These are phyloP conservation scores for Amphiprion ocellaris DNA, from an alignment of 2,113 vertebrate species.

Conservation along the genomic window DNA sequence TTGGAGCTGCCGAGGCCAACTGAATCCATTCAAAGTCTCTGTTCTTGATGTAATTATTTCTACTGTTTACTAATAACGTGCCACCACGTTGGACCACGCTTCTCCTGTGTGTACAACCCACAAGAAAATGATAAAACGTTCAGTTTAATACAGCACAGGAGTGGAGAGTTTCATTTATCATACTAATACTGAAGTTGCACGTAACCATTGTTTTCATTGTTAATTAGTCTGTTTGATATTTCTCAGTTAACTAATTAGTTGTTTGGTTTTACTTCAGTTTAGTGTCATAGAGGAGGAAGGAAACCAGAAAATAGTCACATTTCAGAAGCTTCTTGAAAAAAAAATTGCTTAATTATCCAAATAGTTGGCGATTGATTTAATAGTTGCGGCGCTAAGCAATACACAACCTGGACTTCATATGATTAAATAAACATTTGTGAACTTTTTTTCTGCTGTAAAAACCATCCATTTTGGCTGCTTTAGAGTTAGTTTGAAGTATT, in stretches of 20 bases:
- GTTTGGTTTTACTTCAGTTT: too few relatives aligned
- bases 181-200: neutral
- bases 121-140: conserved; percentile 55
- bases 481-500: neutral
- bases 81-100: conserved; percentile 40
- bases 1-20: conserved; percentile 58
- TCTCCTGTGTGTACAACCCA: conserved; percentile 49
- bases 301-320: too few relatives aligned
- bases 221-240: too few relatives aligned
- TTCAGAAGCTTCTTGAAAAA: too few relatives aligned
- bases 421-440: neutral
- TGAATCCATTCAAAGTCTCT: conserved; percentile 48
- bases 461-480: neutral
- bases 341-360: too few relatives aligned
- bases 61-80: conserved; percentile 52
- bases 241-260: too few relatives aligned
- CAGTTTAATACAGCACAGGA: conserved; percentile 4
- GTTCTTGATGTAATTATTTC: conserved; percentile 64
- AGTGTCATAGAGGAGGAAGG: too few relatives aligned
- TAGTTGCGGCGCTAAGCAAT: too few relatives aligned
- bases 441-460: neutral
- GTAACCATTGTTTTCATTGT: too few relatives aligned
- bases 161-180: neutral
- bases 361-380: neutral
- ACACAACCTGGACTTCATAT: neutral